Percentiles rank a stretch among this genome's conserved stretches.
These are phyloP conservation scores for Eumerus sabulonum DNA, from an alignment of 2,888 invertebrate genomes.

Conservation along the genomic window DNA sequence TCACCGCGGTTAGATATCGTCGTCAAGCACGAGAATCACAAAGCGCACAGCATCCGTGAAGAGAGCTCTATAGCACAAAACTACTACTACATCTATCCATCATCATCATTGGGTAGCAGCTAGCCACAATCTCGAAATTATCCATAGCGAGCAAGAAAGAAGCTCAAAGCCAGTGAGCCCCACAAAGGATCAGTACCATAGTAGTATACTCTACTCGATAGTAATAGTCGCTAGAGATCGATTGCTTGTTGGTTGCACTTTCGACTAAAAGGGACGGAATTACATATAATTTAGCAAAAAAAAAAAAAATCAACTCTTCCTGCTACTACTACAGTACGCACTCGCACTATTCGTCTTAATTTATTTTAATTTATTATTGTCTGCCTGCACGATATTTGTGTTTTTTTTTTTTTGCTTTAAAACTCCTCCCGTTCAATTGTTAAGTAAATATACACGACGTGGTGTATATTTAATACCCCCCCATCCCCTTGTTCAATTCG, in stretches of 20 bases:
- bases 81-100: too few relatives aligned
- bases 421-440: too few relatives aligned
- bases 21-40: conserved; percentile 51
- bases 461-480: conserved; percentile 41
- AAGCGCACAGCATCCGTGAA: conserved; percentile 48
- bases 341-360: conserved; percentile 50
- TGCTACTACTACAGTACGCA: conserved; percentile 42
- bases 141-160: conserved; percentile 38
- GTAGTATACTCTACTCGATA: conserved; percentile 7
- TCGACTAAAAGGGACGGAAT: too few relatives aligned
- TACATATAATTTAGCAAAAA: too few relatives aligned
- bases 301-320: conserved; percentile 19
- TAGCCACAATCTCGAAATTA: conserved; percentile 56
- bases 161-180: not conserved
- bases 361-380: conserved; percentile 50
- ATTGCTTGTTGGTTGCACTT: conserved; percentile 42
- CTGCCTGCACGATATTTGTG: too few relatives aligned
- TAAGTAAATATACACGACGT: conserved; percentile 42
- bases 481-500: conserved; percentile 16
- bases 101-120: too few relatives aligned
- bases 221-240: conserved; percentile 43
- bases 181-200: conserved; percentile 60
- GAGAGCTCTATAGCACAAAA: not conserved
- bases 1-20: conserved; percentile 11
- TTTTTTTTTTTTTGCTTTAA: too few relatives aligned